These are phyloP conservation scores for Dolichomitus sp. DNA, from an alignment of 2,888 invertebrate species.

Conservation along the genomic window DNA sequence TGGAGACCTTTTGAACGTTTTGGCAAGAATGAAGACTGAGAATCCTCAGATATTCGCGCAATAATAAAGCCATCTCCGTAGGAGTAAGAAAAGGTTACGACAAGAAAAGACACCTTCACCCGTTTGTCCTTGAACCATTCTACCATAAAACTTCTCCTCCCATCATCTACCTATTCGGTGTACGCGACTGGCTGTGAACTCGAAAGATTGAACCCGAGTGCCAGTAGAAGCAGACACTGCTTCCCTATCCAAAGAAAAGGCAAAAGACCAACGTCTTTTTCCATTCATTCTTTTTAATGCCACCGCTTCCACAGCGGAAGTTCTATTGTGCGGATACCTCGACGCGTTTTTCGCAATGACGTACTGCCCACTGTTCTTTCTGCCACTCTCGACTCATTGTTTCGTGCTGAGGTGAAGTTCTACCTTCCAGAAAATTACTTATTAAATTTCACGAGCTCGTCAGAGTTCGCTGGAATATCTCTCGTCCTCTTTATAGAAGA, in stretches of 20 bases:
- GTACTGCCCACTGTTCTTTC: not conserved
- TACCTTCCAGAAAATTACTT: constrained; percentile 30
- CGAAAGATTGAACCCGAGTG: constrained; percentile 40
- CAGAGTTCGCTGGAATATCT: constrained; percentile 6
- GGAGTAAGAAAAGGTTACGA: not conserved
- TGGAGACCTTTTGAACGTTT: constrained; percentile 15
- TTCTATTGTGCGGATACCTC: constrained; percentile 31
- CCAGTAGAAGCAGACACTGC: constrained; percentile 1
- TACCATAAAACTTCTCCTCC: constrained; percentile 9
- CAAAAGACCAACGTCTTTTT: constrained; percentile 16
- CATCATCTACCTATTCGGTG: constrained; percentile 64
- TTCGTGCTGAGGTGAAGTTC: constrained; percentile 35
- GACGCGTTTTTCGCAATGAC: constrained; percentile 29
- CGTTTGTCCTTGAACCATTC: constrained; percentile 42
- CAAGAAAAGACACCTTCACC: constrained; percentile 14
- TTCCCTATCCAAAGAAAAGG: constrained; percentile 4
- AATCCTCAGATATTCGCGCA: constrained; percentile 8
- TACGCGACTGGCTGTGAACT: constrained; percentile 11
- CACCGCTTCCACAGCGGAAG: constrained; percentile 1
- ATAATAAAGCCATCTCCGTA: constrained; percentile 4
- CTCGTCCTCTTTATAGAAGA: constrained; percentile 21
- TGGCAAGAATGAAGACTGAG: not conserved
- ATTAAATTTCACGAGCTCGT: constrained; percentile 54
- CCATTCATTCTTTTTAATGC: not conserved
- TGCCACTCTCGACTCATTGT: constrained; percentile 45